Evolutionary conservation across 2,797 vertebrate species (phyloP), one percentile per base, ranked within the genome.

Genomic region (Remorina albescens): DNA sequence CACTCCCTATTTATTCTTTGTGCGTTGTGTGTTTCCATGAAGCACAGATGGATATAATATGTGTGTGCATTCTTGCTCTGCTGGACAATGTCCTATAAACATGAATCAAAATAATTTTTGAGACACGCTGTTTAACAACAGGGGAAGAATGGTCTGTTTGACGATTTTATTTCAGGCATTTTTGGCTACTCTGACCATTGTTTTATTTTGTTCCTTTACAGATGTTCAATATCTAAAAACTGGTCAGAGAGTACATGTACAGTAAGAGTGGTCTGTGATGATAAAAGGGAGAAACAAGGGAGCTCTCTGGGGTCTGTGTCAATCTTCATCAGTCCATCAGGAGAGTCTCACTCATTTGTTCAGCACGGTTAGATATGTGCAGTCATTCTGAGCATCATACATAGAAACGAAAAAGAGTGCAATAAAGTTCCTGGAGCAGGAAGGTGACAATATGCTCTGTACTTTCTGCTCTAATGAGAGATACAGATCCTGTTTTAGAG

Each of bases 311-410:
- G 49, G 54, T 70, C 23, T 56, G 56, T 57, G 32, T 55, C 58
- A 25, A 13, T 32, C 26, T 7, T 51, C 36, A 5, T 28, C 28
- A 66, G 56, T 42, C 39, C 18, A 56, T 36, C 41, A 74, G 67
- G 41, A 69, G 41, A 70, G 23, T 56, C 75, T 59, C 26, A 57
- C 56, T 65, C 42, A 25, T 47, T 37, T 68, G 62, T 67, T 75
- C 71, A 6, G 15, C 56, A 60, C 54, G 19, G 46, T 10, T 70
- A 37, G 55, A 63, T 54, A 21, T 42, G 67, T 26, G 60, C 55
- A 19, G 55, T 26, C 32, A 56, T 32, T 32, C 67, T 41, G 26
- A 21, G 56, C 53, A 30, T 76, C 47, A 57, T 37, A 56, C 10
- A 28, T 18, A 32, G 46, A 49, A 77, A 58, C 23, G 46, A 49